Conservation (phyloP, 1,140 invertebrate species). For the Grapholita molesta region DNA sequence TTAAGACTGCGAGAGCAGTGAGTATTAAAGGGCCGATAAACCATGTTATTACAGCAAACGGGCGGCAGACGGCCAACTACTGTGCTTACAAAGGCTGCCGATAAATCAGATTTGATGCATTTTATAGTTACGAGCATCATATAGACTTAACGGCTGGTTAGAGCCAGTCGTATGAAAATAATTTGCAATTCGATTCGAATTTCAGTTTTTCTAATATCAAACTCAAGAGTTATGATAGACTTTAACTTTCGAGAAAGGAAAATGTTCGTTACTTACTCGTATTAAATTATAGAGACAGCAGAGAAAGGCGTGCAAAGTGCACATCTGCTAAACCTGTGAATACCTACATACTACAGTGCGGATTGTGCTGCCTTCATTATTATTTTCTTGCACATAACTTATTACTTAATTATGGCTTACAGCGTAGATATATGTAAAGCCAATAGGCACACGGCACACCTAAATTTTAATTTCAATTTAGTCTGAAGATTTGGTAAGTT, state of each 20-base stretch:
- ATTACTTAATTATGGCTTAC: no score
- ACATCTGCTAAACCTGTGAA: no score
- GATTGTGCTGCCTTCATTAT: no score
- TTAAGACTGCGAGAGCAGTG: constrained; percentile 37
- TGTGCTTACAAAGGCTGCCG: constrained; percentile 48
- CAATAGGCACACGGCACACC: no score
- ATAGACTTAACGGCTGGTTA: constrained; percentile 49
- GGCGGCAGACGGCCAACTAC: constrained; percentile 43
- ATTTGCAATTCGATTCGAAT: neutral
- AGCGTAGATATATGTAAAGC: no score
- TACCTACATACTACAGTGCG: no score
- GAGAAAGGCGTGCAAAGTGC: no score
- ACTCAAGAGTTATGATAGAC: no score
- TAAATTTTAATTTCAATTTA: neutral
- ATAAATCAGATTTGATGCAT: constrained; percentile 58
- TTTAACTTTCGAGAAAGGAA: no score
- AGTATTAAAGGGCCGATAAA: constrained; percentile 56
- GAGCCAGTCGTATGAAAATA: constrained; percentile 21
- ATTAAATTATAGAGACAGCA: no score
- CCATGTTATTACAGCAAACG: constrained; percentile 39
- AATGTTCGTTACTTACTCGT: no score
- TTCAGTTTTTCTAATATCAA: neutral
- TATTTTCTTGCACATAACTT: no score
- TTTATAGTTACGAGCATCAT: constrained; percentile 54
- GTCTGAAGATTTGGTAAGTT: neutral